Conservation (phyloP, 2,797 vertebrate species). For the Simalia tracyae region DNA sequence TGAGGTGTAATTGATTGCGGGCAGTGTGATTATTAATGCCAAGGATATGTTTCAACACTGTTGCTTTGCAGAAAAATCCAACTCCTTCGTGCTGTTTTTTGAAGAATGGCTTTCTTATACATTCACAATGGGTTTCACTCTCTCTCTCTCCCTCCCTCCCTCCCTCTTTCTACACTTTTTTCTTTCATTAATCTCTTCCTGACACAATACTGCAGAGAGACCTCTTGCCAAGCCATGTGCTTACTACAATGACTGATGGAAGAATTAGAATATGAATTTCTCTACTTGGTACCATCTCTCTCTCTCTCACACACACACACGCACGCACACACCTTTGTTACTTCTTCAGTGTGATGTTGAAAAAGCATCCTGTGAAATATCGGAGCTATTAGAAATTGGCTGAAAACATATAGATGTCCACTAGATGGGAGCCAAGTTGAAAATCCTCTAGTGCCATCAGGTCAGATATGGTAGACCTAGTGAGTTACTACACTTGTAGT, state of each 20-base stretch:
- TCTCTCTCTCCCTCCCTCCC: background rate
- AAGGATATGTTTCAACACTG: conserved; percentile 36
- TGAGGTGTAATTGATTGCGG: conserved; percentile 45
- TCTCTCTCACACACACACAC: background rate
- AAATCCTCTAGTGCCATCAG: background rate
- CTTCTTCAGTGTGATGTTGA: background rate
- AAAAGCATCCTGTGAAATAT: background rate
- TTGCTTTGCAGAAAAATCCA: background rate
- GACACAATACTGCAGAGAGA: background rate
- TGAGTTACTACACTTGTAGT: background rate
- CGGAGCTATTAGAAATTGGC: background rate
- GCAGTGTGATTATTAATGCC: conserved; percentile 25
- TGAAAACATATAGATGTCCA: background rate
- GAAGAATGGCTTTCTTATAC: background rate
- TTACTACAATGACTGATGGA: conserved; percentile 9
- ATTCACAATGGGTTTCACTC: background rate
- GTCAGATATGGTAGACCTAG: background rate
- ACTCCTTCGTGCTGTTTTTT: background rate
- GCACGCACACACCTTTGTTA: background rate
- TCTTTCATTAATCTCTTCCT: background rate
- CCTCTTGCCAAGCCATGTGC: background rate
- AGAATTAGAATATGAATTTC: background rate
- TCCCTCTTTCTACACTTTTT: background rate
- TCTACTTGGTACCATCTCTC: too few relatives aligned
- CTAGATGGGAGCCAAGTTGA: background rate